Base-by-base conservation (phyloP, 2,113 vertebrate genomes). In the Serilophus lunatus region DNA sequence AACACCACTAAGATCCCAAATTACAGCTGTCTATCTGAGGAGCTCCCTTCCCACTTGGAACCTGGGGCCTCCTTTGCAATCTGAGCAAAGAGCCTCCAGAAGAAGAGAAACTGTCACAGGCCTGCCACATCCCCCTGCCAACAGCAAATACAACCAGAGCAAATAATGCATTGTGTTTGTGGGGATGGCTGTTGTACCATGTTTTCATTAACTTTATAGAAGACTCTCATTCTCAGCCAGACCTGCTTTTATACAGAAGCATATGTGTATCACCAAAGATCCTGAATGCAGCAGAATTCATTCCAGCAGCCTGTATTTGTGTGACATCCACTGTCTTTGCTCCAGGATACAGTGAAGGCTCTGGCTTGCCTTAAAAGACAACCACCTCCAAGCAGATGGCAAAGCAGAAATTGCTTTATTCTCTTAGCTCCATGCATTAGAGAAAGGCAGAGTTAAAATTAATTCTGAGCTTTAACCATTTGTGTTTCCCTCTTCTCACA, bases 121-220 rank as follows among this genome's bases (percentile, higher is more conserved):
- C 29, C 35, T 7, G 1, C 31, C 1, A 7, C 22, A 5, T 17
- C 45, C 31, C 12, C 50, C 64, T 9, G 1, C 69, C 56, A 64
- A 9, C 28, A n/a, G 59, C 45, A 29, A 17, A 3, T 0, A 25
- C n/a, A 51, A 59, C 28, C 65, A 16, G 60, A 51, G 66, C 77
- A 40, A 66, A 12, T 2, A 29, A 8, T 50, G 4, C 3, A 1
- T 29, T 20, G 0, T 1, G 2, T 31, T 75, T 44, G 71, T 17
- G 71, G 61, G 6, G 2, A 2, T 2, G 13, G 61, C 65, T 82
- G 33, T 8, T 54, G 12, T 1, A 5, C 63, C 20, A 0, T 3
- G 2, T n/a, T 49, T 38, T 40, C 61, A 17, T 26, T 4, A 36
- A 23, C 68, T 86, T 44, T 19, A 8, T 6, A 23, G 13, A 24